phyloP scores from a whole-genome alignment of 2,888 invertebrate genomes.

The Caenorhabditis sulstoni region DNA sequence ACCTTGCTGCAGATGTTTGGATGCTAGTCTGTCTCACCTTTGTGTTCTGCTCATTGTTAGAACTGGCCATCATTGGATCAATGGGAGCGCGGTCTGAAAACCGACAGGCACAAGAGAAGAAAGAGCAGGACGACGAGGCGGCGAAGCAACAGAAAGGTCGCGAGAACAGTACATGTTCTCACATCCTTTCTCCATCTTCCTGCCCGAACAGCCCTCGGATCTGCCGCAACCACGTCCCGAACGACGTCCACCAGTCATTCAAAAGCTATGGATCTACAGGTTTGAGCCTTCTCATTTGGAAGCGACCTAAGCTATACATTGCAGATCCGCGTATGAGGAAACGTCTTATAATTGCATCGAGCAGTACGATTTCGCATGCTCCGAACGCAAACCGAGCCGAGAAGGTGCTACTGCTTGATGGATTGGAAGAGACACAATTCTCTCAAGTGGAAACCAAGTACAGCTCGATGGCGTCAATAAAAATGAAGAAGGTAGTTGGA shows the following conservation, averaged over 20 bases:
- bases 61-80: constrained; percentile 77
- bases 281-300: constrained; percentile 11
- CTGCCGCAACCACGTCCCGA: constrained; percentile 68
- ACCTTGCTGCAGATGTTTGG: constrained; percentile 71
- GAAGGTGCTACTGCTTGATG: constrained; percentile 67
- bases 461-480: constrained; percentile 45
- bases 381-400: constrained; percentile 56
- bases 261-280: constrained; percentile 67
- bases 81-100: constrained; percentile 69
- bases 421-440: constrained; percentile 60
- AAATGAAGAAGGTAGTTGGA: constrained; percentile 43
- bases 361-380: constrained; percentile 50
- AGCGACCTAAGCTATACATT: not conserved
- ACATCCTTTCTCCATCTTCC: constrained; percentile 51
- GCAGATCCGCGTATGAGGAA: constrained; percentile 67
- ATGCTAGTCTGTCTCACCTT: constrained; percentile 78
- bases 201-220: constrained; percentile 67
- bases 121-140: constrained; percentile 42
- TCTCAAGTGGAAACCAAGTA: constrained; percentile 62
- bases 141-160: constrained; percentile 42
- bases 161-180: constrained; percentile 51
- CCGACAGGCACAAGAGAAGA: constrained; percentile 34
- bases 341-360: constrained; percentile 55
- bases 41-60: constrained; percentile 76
- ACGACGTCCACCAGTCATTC: constrained; percentile 65